Evolutionary conservation across 2,113 vertebrate genomes (phyloP).

Genomic region (Telmatochromis sp.): DNA sequence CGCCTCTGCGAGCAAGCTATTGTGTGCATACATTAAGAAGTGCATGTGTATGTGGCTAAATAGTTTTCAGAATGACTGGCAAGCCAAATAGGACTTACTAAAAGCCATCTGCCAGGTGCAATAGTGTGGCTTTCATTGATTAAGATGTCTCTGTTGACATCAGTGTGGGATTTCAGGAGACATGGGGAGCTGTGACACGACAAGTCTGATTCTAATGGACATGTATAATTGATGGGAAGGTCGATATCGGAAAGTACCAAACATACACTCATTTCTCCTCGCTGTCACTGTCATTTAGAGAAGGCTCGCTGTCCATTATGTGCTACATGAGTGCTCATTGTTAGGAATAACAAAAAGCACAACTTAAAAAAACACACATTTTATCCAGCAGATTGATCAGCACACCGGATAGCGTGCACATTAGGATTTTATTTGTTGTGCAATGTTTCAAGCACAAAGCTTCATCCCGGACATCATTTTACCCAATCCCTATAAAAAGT

Average conservation of each 20-base stretch:
- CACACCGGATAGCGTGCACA: not conserved
- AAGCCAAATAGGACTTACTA: not conserved
- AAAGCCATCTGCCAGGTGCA: slow-evolving; percentile 29
- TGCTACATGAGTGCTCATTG: not conserved
- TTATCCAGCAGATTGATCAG: not conserved
- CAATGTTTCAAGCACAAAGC: not conserved
- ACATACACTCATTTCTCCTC: not conserved
- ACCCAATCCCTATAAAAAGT: not conserved
- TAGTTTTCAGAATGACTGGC: not conserved
- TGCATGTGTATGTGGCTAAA: not conserved
- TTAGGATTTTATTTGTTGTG: not conserved
- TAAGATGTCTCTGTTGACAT: not conserved
- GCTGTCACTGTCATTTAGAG: not conserved
- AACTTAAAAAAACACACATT: not conserved
- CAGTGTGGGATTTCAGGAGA: slow-evolving; percentile 4
- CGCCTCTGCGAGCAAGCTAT: not conserved
- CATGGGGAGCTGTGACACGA: slow-evolving; percentile 10
- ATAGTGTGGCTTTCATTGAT: slow-evolving; percentile 41
- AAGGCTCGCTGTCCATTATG: not conserved
- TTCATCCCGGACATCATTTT: not conserved
- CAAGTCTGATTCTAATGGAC: slow-evolving; percentile 47
- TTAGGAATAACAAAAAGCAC: not conserved
- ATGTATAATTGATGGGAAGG: slow-evolving; percentile 42
- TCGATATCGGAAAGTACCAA: not conserved
- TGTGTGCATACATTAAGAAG: not conserved